These are phyloP conservation scores for Acrossocheilus wenchowensis DNA, from an alignment of 2,797 vertebrate genomes.

Conservation along the genomic window DNA sequence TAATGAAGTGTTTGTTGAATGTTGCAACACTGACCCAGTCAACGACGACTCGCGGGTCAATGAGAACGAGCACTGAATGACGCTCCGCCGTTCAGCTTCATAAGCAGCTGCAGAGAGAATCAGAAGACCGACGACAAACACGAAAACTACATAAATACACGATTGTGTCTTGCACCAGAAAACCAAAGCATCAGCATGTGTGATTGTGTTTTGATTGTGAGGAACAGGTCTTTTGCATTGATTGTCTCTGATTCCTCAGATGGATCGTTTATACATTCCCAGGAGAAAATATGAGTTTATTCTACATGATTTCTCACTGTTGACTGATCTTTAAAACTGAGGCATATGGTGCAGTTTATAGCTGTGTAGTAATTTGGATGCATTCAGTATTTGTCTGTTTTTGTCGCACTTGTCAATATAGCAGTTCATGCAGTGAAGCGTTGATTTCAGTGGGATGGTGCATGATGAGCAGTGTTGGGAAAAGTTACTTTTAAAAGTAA, in stretches of 20 bases:
- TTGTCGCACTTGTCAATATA: not conserved
- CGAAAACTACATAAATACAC: not conserved
- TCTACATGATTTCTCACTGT: not conserved
- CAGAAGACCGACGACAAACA: not conserved
- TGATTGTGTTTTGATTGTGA: not conserved
- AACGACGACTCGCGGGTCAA: conserved; percentile 61
- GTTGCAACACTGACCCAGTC: conserved; percentile 63
- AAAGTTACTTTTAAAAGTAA: not conserved
- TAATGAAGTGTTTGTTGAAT: conserved; percentile 73
- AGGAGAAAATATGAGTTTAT: not conserved
- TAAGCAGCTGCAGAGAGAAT: not conserved
- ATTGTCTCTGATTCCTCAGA: not conserved
- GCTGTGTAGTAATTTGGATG: not conserved
- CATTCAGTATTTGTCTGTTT: not conserved
- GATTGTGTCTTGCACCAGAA: not conserved
- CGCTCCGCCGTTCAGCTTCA: not conserved
- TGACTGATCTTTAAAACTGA: not conserved
- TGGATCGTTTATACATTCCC: not conserved
- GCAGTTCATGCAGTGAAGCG: not conserved
- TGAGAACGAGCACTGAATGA: not conserved
- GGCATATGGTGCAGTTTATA: not conserved
- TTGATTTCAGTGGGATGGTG: not conserved
- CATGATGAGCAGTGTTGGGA: not conserved
- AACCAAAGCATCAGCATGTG: not conserved
- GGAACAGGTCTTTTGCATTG: not conserved